Evolutionary conservation across 1,140 invertebrate species (phyloP).

Genomic region (Brachionus asplanchnoidis): DNA sequence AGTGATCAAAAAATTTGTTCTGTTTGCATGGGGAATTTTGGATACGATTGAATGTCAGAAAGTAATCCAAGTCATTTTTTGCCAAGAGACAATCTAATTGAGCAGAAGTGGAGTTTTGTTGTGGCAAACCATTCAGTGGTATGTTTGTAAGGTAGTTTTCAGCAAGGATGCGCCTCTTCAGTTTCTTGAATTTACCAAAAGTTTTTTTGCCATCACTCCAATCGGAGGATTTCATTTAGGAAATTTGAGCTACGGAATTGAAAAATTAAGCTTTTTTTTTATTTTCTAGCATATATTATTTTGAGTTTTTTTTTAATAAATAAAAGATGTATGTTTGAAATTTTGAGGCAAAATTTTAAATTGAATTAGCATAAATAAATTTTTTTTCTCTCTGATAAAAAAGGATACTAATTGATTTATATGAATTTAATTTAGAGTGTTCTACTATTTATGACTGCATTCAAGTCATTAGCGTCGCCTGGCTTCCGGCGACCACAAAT

Average conservation of each 20-base stretch:
- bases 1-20: slow-evolving; percentile 12
- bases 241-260: background rate
- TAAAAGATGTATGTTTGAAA: background rate
- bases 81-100: background rate
- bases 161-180: background rate
- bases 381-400: background rate
- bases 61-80: slow-evolving; percentile 8
- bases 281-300: background rate
- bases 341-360: background rate
- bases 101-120: background rate
- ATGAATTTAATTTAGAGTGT: background rate
- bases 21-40: background rate
- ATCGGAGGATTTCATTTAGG: background rate
- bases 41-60: slow-evolving; percentile 10
- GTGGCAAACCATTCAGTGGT: background rate
- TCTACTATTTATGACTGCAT: no score
- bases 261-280: background rate
- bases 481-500: no score
- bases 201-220: slow-evolving; percentile 11
- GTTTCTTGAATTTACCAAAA: background rate
- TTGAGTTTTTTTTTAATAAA: background rate
- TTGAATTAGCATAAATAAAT: background rate
- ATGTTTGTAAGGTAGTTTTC: background rate
- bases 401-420: background rate
- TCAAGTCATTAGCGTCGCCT: no score